Evolutionary conservation across 2,113 vertebrate genomes (phyloP).

Genomic region (Oreochromis tanganicae): DNA sequence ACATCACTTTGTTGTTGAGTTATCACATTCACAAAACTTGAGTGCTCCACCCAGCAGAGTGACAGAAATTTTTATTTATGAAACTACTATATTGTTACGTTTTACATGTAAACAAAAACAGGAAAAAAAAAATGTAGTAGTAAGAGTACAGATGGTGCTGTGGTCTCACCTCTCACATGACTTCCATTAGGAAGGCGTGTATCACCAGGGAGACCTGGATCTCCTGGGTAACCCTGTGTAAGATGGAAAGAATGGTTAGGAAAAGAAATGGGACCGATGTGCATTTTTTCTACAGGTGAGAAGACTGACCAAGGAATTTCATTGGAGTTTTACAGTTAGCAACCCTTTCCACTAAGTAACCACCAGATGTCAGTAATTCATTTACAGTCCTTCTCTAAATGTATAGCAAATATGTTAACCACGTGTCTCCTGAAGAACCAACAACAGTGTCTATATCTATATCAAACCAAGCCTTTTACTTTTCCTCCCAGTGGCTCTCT

Average conservation of each 20-base stretch:
- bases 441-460: neutral
- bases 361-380: neutral
- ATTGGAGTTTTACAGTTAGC: neutral
- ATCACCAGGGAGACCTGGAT: slow-evolving; percentile 26
- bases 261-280: neutral
- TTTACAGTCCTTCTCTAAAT: neutral
- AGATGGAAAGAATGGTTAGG: neutral
- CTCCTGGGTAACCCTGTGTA: slow-evolving; percentile 46
- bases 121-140: neutral
- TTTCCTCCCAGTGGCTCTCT: neutral
- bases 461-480: neutral
- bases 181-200: neutral
- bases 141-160: neutral
- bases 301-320: neutral
- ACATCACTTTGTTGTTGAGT: neutral
- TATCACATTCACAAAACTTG: neutral
- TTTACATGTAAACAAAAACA: neutral
- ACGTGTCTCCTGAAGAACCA: neutral
- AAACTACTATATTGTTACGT: neutral
- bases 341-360: neutral
- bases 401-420: neutral
- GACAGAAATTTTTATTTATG: neutral
- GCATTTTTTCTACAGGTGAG: neutral
- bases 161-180: slow-evolving; percentile 39
- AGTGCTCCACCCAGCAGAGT: neutral